These are phyloP conservation scores for Drosophila helvetica DNA, from an alignment of 2,888 invertebrate genomes.

Conservation along the genomic window DNA sequence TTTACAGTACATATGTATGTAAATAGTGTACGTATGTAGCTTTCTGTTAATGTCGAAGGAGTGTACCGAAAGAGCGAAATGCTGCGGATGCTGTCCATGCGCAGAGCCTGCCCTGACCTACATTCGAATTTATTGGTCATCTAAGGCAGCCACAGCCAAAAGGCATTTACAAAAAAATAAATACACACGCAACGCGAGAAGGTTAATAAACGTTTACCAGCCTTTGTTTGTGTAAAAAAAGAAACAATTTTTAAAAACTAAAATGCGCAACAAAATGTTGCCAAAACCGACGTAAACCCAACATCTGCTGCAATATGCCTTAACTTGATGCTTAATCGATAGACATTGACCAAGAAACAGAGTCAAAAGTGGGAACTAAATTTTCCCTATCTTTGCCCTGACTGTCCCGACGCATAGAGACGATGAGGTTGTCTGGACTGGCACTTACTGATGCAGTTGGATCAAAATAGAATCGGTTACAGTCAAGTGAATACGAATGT, in stretches of 20 bases:
- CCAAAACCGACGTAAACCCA: neutral
- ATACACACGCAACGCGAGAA: slow-evolving; percentile 41
- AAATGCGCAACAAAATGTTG: slow-evolving; percentile 5
- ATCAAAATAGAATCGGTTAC: slow-evolving; percentile 49
- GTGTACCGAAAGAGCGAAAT: slow-evolving; percentile 9
- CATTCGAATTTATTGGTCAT: slow-evolving; percentile 75
- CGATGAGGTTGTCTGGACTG: slow-evolving; percentile 17
- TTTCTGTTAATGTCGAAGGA: neutral
- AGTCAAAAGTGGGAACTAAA: neutral
- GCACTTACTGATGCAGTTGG: slow-evolving; percentile 42
- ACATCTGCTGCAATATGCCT: neutral
- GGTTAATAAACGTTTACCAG: slow-evolving; percentile 51
- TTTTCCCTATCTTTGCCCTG: neutral
- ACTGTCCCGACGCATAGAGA: slow-evolving; percentile 1
- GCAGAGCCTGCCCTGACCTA: slow-evolving; percentile 70
- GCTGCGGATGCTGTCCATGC: slow-evolving; percentile 61
- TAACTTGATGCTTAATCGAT: neutral
- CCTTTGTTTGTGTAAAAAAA: slow-evolving; percentile 20
- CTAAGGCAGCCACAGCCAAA: slow-evolving; percentile 61
- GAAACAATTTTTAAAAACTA: slow-evolving; percentile 24
- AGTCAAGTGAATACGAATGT: slow-evolving; percentile 56
- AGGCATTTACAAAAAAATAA: slow-evolving; percentile 50
- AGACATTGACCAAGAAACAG: neutral
- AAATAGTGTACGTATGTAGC: neutral
- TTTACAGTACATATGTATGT: neutral